Evolutionary conservation across 1,140 invertebrate species (phyloP), one percentile per base, ranked within the genome.

Genomic region (Drosophila elegans): DNA sequence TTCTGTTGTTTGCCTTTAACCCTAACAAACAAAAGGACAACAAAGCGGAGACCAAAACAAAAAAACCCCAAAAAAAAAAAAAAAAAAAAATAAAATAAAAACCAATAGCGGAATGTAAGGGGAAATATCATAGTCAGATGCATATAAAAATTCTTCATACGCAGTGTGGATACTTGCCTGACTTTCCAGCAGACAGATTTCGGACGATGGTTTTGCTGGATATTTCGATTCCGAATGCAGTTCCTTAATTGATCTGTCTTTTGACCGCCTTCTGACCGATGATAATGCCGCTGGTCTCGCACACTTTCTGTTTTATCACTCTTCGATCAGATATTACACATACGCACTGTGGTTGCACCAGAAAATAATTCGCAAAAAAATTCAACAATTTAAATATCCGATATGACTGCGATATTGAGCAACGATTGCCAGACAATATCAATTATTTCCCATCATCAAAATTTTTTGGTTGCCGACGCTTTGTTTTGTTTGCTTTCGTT

Each of bases 1-100:
- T 82, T 82, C 71, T 86, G 71, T 86, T 88, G 83, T 86, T 86
- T 83, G 83, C 77, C 71, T 74, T 73, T 83, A 79, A 77, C 77
- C 81, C 67, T 54, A 68, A 83, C 79, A 86, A 86, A 78, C 64
- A 80, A 42, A 55, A 56, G 59, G n/a, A 5, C 21, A 42, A 75
- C 49, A 76, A 52, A 53, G 42, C 42, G 13, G 34, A 45, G 60
- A 48, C 32, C 62, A 64, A 39, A 79, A 46, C 73, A 60, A 60
- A 67, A 75, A 49, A 36, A n/a, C n/a, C n/a, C 46, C 36, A 12
- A 57, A 38, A 46, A 36, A 45, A 48, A 21, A 21, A 21, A 21
- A 21, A 21, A 21, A 21, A n/a, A n/a, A 49, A n/a, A 11, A 32
- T 10, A 29, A 16, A 29, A 6, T 41, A n/a, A 53, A 53, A 64